phyloP scores from a whole-genome alignment of 2,888 invertebrate species.

The Iselma pallidipennis region DNA sequence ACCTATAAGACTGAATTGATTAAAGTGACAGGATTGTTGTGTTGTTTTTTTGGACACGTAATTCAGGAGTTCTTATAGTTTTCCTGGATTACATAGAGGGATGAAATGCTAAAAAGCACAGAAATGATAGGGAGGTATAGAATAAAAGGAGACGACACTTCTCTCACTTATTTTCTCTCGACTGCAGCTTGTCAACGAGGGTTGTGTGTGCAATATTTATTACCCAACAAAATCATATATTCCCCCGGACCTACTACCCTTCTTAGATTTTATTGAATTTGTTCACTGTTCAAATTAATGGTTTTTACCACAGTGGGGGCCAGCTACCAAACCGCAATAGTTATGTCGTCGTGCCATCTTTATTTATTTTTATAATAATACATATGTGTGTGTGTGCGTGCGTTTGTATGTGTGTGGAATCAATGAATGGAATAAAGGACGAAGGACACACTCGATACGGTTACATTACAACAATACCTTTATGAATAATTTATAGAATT shows the following conservation, averaged over 20 bases:
- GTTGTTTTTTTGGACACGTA: too few species aligned
- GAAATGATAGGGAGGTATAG: not conserved
- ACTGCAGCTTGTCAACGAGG: slow-evolving; percentile 1
- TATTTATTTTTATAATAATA: not conserved
- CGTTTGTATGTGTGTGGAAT: not conserved
- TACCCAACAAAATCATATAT: not conserved
- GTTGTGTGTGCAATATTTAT: not conserved
- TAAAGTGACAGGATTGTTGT: too few species aligned
- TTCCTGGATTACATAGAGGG: not conserved
- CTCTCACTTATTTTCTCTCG: not conserved
- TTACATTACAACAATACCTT: slow-evolving; percentile 1
- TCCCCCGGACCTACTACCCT: not conserved
- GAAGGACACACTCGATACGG: not conserved
- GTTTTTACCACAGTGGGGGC: not conserved
- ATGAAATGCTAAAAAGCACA: not conserved
- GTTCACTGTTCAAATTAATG: slow-evolving; percentile 1
- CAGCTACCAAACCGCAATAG: not conserved
- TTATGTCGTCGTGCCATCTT: not conserved
- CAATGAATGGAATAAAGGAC: not conserved
- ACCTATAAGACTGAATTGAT: too few species aligned
- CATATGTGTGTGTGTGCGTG: not conserved
- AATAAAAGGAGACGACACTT: not conserved
- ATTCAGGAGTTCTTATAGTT: too few species aligned
- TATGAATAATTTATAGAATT: not conserved
- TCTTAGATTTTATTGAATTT: not conserved